These are phyloP conservation scores for Melanostoma scalare DNA, from an alignment of 2,888 invertebrate genomes.

Conservation along the genomic window DNA sequence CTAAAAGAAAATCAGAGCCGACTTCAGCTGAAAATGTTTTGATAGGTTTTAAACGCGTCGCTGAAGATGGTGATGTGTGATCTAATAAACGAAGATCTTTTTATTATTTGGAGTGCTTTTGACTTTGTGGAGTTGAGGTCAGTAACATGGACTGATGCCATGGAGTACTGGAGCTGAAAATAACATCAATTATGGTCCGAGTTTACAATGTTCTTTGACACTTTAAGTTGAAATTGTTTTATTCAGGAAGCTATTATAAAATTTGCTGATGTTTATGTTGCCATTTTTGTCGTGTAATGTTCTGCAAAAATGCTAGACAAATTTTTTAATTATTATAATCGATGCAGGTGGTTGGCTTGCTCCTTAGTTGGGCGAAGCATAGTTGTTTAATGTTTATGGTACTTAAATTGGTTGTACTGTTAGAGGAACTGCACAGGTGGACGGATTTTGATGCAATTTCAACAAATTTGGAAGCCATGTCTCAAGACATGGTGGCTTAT, in stretches of 20 bases:
- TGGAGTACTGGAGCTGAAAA: constrained; percentile 63
- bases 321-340: too few species aligned
- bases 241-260: constrained; percentile 57
- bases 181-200: constrained; percentile 57
- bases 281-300: constrained; percentile 22
- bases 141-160: constrained; percentile 29
- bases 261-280: constrained; percentile 22
- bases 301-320: background rate
- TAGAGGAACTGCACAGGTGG: too few species aligned
- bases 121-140: constrained; percentile 25
- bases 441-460: too few species aligned
- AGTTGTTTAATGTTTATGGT: too few species aligned
- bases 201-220: constrained; percentile 53
- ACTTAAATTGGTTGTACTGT: too few species aligned
- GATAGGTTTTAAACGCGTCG: constrained; percentile 24
- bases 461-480: too few species aligned
- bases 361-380: too few species aligned
- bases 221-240: constrained; percentile 49
- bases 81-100: constrained; percentile 28
- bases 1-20: background rate
- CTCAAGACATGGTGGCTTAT: too few species aligned
- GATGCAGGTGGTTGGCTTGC: too few species aligned
- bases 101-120: background rate
- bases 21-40: constrained; percentile 18
- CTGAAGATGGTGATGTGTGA: constrained; percentile 1